phyloP scores from a whole-genome alignment of 2,888 invertebrate species.

The Eutolmus rufibarbis region DNA sequence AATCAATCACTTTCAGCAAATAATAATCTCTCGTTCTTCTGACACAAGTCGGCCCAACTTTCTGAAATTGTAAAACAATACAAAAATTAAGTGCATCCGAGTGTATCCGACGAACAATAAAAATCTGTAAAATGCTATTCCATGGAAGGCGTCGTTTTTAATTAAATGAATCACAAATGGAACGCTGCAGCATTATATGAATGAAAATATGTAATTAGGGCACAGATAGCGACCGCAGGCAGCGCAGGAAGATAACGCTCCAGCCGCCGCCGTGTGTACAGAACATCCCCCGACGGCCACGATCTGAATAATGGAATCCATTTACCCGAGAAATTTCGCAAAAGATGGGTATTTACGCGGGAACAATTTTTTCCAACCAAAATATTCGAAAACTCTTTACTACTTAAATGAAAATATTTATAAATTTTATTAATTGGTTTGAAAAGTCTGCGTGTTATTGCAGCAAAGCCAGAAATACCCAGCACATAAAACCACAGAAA shows the following conservation, averaged over 20 bases:
- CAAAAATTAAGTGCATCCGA: background rate
- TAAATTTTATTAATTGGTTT: background rate
- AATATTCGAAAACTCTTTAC: background rate
- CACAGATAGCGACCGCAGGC: background rate
- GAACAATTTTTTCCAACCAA: background rate
- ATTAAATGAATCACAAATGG: background rate
- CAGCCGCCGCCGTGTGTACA: background rate
- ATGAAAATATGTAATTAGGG: background rate
- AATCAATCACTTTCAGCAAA: background rate
- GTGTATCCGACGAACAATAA: background rate
- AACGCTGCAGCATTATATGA: background rate
- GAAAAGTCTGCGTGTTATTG: background rate
- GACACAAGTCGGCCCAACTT: background rate
- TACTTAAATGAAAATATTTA: background rate
- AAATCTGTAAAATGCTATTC: background rate
- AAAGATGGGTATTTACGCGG: background rate
- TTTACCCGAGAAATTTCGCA: background rate
- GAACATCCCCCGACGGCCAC: background rate
- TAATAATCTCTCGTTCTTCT: background rate
- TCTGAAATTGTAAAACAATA: background rate
- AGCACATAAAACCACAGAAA: background rate
- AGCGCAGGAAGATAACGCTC: background rate
- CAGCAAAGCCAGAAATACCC: background rate
- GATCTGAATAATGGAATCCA: background rate
- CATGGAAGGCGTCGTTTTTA: background rate